Percentiles rank a stretch among this genome's conserved stretches.
Evolutionary conservation across 2,888 invertebrate genomes (phyloP).

Genomic region (Cordilura impudica): DNA sequence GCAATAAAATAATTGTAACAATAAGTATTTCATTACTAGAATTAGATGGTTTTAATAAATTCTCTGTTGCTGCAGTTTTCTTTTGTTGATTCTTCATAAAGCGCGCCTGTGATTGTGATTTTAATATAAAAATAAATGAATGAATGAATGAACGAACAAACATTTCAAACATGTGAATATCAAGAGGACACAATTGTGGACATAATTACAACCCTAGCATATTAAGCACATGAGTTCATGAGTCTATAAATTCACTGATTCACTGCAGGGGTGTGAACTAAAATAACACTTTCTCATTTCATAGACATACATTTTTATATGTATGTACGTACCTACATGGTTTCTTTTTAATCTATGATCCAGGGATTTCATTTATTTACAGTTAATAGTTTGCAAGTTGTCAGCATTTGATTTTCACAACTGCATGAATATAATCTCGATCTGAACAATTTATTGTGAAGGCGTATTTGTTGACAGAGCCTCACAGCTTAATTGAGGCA

Average conservation of each 20-base stretch:
- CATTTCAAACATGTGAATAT: slow-evolving; percentile 9
- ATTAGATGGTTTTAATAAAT: slow-evolving; percentile 54
- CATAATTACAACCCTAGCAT: slow-evolving; percentile 4
- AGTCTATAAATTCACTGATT: slow-evolving; percentile 22
- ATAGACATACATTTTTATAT: background rate
- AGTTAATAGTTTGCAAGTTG: slow-evolving; percentile 72
- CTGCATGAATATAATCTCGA: slow-evolving; percentile 10
- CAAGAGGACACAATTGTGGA: background rate
- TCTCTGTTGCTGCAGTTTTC: slow-evolving; percentile 26
- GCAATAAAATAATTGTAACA: slow-evolving; percentile 78
- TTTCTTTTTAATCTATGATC: slow-evolving; percentile 46
- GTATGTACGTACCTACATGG: background rate
- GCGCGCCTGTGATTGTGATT: slow-evolving; percentile 27
- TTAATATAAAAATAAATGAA: slow-evolving; percentile 35
- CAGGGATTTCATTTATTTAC: slow-evolving; percentile 60
- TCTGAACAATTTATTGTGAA: slow-evolving; percentile 10
- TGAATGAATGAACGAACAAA: background rate
- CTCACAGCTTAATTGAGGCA: background rate
- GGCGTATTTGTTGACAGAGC: slow-evolving; percentile 30
- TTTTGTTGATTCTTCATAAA: background rate
- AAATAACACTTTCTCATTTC: slow-evolving; percentile 35
- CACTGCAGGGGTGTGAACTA: slow-evolving; percentile 46
- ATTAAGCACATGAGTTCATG: background rate
- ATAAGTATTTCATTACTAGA: slow-evolving; percentile 78
- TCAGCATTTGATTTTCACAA: slow-evolving; percentile 69